phyloP scores from a whole-genome alignment of 1,140 invertebrate species.

The Aporrectodea caliginosa region DNA sequence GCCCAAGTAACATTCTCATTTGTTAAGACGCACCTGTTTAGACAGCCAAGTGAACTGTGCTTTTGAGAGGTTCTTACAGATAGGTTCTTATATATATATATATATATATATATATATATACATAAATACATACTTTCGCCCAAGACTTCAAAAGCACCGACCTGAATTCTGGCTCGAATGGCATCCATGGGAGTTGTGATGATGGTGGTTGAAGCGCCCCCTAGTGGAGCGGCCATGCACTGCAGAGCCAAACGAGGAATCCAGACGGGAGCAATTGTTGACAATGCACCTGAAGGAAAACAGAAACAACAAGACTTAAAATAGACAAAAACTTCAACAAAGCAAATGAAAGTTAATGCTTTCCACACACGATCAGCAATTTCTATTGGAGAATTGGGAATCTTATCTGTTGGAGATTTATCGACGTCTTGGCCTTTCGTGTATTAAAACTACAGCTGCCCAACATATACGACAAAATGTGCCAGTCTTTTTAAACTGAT shows the following conservation, averaged over 20 bases:
- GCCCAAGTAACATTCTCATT: too few relatives aligned
- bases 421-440: too few relatives aligned
- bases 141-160: conserved; percentile 45
- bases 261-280: conserved; percentile 62
- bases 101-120: not conserved
- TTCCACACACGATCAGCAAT: too few relatives aligned
- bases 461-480: too few relatives aligned
- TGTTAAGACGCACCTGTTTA: too few relatives aligned
- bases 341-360: too few relatives aligned
- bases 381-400: too few relatives aligned
- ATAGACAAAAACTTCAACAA: conserved; percentile 64
- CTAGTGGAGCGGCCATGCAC: conserved; percentile 79
- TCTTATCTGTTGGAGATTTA: too few relatives aligned
- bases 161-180: conserved; percentile 82
- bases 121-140: not conserved
- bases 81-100: not conserved
- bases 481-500: too few relatives aligned
- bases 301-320: not conserved
- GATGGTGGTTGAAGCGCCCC: conserved; percentile 84
- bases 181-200: conserved; percentile 94
- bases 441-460: too few relatives aligned
- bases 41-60: too few relatives aligned
- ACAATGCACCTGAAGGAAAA: not conserved
- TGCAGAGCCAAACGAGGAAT: conserved; percentile 82
- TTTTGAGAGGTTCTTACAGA: too few relatives aligned